These are phyloP conservation scores for Natator depressus DNA, from an alignment of 2,113 vertebrate species.

Conservation along the genomic window DNA sequence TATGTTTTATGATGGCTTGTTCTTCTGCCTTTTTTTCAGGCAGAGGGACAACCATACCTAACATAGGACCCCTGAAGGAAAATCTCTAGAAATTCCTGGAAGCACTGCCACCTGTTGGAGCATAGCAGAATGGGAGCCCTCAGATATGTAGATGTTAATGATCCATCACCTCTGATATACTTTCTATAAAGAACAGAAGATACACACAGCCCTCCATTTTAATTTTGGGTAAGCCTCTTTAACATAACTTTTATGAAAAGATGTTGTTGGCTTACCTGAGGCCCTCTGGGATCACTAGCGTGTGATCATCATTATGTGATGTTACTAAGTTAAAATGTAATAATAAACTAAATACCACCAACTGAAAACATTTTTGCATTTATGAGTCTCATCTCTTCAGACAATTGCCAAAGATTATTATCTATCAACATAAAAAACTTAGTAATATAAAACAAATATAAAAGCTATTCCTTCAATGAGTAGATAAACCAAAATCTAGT, in stretches of 20 bases:
- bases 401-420: slow-evolving; percentile 11
- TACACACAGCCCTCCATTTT: slow-evolving; percentile 57
- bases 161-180: slow-evolving; percentile 54
- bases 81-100: slow-evolving; percentile 70
- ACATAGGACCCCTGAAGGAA: slow-evolving; percentile 67
- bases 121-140: slow-evolving; percentile 57
- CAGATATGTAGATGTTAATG: slow-evolving; percentile 55
- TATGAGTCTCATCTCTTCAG: not conserved
- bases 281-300: slow-evolving; percentile 40
- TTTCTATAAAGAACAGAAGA: slow-evolving; percentile 66
- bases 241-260: slow-evolving; percentile 56
- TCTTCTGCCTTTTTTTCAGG: slow-evolving; percentile 69
- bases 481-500: not conserved
- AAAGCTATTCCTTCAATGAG: not conserved
- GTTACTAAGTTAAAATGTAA: not conserved
- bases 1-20: slow-evolving; percentile 57
- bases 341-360: not conserved
- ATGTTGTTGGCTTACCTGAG: slow-evolving; percentile 70
- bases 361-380: not conserved
- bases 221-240: slow-evolving; percentile 64
- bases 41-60: slow-evolving; percentile 66
- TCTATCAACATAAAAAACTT: slow-evolving; percentile 12
- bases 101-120: slow-evolving; percentile 59
- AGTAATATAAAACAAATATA: not conserved
- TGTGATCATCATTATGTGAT: slow-evolving; percentile 27